Conservation (phyloP, 2,113 vertebrate genomes). For the Puma concolor region DNA sequence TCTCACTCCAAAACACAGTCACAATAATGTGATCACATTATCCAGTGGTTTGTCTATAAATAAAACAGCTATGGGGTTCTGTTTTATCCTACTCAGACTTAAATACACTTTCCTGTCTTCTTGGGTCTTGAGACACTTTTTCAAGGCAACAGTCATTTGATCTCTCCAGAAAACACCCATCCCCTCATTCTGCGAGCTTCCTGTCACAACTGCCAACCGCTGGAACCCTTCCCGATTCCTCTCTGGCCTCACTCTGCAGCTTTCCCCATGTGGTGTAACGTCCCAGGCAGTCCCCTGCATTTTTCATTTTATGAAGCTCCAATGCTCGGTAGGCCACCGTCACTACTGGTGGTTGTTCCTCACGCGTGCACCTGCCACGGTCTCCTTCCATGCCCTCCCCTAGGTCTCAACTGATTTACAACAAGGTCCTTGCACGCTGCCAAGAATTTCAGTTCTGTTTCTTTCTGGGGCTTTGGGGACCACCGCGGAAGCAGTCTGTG, state of each 20-base stretch:
- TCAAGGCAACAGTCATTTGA: not conserved
- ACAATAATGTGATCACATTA: not conserved
- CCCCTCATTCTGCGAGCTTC: not conserved
- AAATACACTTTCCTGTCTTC: not conserved
- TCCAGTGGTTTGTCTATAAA: not conserved
- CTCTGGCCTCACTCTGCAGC: not conserved
- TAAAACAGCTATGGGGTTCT: not conserved
- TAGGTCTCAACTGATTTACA: not conserved
- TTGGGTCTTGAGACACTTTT: not conserved
- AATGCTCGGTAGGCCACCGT: not conserved
- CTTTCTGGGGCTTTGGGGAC: not conserved
- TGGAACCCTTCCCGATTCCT: accelerated
- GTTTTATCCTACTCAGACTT: not conserved
- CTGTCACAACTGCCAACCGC: not conserved
- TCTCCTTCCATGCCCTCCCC: not conserved
- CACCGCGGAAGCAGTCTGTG: not conserved
- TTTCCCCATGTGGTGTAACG: accelerated
- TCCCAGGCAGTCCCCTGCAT: not conserved
- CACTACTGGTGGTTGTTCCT: not conserved
- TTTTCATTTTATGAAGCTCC: accelerated
- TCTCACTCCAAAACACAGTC: constrained; percentile 11
- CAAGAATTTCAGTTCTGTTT: not conserved
- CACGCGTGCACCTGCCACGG: accelerated
- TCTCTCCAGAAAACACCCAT: not conserved
- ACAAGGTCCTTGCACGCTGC: not conserved